These are phyloP conservation scores for Amitus sp. DNA, from an alignment of 2,888 invertebrate species.

Conservation along the genomic window DNA sequence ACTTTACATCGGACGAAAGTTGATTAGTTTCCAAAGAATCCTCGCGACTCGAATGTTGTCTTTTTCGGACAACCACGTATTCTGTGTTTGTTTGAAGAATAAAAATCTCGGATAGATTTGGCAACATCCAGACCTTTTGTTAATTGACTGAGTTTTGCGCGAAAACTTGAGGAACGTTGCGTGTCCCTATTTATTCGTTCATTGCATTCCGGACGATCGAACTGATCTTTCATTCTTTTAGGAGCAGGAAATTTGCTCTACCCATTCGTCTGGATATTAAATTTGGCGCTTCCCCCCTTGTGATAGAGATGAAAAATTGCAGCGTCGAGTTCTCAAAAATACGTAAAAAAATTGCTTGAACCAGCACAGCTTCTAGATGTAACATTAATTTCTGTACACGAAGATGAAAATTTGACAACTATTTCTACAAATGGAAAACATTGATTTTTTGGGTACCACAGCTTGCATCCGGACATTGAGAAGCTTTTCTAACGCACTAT, in stretches of 20 bases:
- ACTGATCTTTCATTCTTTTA: too few species aligned
- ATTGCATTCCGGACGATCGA: too few species aligned
- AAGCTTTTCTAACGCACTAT: conserved; percentile 26
- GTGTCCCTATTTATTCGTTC: background rate
- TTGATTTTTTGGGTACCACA: conserved; percentile 54
- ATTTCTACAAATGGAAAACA: conserved; percentile 61
- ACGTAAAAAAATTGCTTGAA: conserved; percentile 21
- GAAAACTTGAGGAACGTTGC: background rate
- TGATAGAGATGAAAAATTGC: too few species aligned
- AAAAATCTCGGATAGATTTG: background rate
- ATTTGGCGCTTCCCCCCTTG: too few species aligned
- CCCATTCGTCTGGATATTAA: background rate
- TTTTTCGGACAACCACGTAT: background rate
- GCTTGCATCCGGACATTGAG: conserved; percentile 52
- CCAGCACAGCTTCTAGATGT: conserved; percentile 18
- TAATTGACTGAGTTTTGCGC: background rate
- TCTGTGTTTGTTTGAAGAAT: background rate
- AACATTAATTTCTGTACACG: conserved; percentile 52
- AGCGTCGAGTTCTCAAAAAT: too few species aligned
- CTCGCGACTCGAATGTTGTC: background rate
- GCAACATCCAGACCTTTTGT: background rate
- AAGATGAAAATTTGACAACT: conserved; percentile 50
- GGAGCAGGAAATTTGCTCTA: too few species aligned
- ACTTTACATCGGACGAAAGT: background rate
- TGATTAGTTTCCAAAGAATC: background rate